These are phyloP conservation scores for Stictocephala bisonia DNA, from an alignment of 2,888 invertebrate genomes.

Conservation along the genomic window DNA sequence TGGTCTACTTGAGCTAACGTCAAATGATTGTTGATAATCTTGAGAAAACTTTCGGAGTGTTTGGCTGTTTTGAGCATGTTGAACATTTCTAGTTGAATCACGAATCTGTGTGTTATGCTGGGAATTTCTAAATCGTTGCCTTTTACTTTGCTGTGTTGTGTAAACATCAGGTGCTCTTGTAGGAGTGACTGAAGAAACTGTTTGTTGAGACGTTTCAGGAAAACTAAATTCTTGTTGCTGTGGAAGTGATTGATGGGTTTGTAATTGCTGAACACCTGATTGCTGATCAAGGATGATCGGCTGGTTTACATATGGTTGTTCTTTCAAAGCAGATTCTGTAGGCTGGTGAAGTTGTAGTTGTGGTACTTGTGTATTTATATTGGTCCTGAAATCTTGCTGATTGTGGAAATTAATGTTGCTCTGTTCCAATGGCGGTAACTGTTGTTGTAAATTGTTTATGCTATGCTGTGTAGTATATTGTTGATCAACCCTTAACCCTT, in stretches of 20 bases:
- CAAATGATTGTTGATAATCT: constrained; percentile 23
- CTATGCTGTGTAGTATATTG: constrained; percentile 41
- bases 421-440: constrained; percentile 63
- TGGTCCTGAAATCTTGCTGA: too few relatives aligned
- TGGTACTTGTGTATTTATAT: constrained; percentile 32
- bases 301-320: constrained; percentile 47
- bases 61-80: constrained; percentile 18
- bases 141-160: not conserved
- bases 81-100: constrained; percentile 26
- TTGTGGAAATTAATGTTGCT: constrained; percentile 55
- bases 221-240: constrained; percentile 48
- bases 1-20: not conserved
- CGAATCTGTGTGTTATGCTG: constrained; percentile 17
- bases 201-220: constrained; percentile 2
- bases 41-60: constrained; percentile 32
- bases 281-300: constrained; percentile 9
- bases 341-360: constrained; percentile 39
- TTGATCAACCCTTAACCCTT: not conserved
- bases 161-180: not conserved
- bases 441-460: constrained; percentile 53
- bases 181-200: not conserved
- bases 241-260: constrained; percentile 38
- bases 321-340: constrained; percentile 34
- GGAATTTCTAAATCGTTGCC: constrained; percentile 3
- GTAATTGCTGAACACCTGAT: constrained; percentile 7